Base-by-base conservation (phyloP, 2,113 vertebrate species). In the Chelonoidis abingdonii region DNA sequence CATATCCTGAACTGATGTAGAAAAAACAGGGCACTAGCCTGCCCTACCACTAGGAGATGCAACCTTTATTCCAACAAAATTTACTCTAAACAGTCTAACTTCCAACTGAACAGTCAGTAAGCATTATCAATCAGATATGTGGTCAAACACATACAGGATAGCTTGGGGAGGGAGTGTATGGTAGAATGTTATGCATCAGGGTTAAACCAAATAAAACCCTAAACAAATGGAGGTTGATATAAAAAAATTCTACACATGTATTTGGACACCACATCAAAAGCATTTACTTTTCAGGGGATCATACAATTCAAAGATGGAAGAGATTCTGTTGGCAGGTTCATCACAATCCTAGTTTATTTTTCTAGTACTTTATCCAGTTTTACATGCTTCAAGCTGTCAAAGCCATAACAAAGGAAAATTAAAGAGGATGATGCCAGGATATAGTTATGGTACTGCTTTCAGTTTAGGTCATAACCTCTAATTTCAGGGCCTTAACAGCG, bases 281-380 rank as follows among this genome's bases (percentile, higher is more conserved):
- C 2, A 35, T 49, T 53, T 80, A 17, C 2, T 10, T 79, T 21
- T 19, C 6, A 35, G 24, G 49, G 0, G 0, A 80, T 54, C 44
- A 69, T 2, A 7, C 24, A 84, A 89, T 50, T 79, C 1, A 78
- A 21, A 84, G 21, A 83, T 17, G 38, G 7, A 29, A 17, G 76
- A 78, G 83, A 29, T 53, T 29, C 38, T 80, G 59, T 4, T 47
- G 59, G 8, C 16, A 47, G 6, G 86, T 31, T 5, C 8, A 24
- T 12, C 24, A 35, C 80, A n/a, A 65, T 27, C 2, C 16, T 69
- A 53, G 44, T 81, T 81, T 86, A 35, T 4, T 87, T 44, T 92
- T 57, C 47, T 89, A 88, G 35, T 4, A 35, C 13, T 93, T 84
- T 41, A 89, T 14, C 83, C 13, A 29, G 14, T 93, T 96, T 83